phyloP scores from a whole-genome alignment of 2,797 vertebrate genomes.

The Monodelphis domestica region DNA sequence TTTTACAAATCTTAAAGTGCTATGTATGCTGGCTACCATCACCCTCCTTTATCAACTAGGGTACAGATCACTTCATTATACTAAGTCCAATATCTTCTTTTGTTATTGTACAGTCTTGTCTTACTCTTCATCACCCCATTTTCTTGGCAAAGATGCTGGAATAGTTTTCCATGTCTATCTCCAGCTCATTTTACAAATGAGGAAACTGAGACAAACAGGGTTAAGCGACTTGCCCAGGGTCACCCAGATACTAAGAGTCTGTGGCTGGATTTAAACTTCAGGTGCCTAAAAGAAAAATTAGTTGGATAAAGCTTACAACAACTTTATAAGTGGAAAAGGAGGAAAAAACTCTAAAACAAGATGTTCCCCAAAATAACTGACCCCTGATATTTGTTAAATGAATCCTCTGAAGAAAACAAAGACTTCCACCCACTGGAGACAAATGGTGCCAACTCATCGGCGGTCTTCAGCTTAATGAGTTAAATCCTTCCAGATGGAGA shows the following conservation, averaged over 20 bases:
- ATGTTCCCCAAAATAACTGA: conserved; percentile 71
- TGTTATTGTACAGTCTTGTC: too few relatives aligned
- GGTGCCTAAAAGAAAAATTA: conserved; percentile 26
- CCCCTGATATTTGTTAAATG: conserved; percentile 64
- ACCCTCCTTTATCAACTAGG: not conserved
- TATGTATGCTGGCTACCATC: not conserved
- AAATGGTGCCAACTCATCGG: conserved; percentile 50
- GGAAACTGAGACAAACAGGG: too few relatives aligned
- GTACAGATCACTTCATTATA: too few relatives aligned
- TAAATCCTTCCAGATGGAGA: conserved; percentile 75
- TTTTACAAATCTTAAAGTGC: not conserved
- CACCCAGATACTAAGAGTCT: too few relatives aligned
- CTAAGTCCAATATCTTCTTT: too few relatives aligned
- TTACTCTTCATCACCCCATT: too few relatives aligned
- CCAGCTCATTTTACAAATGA: too few relatives aligned
- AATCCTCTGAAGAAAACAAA: conserved; percentile 63
- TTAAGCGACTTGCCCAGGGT: too few relatives aligned
- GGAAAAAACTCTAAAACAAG: conserved; percentile 53
- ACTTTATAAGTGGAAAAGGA: not conserved
- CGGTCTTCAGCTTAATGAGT: conserved; percentile 57
- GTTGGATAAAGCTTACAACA: not conserved
- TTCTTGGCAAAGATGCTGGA: too few relatives aligned
- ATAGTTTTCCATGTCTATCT: too few relatives aligned
- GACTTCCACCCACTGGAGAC: conserved; percentile 46
- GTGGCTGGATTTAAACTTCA: too few relatives aligned